Conservation (phyloP, 2,888 invertebrate genomes). For the Lordiphosa andalusiaca region DNA sequence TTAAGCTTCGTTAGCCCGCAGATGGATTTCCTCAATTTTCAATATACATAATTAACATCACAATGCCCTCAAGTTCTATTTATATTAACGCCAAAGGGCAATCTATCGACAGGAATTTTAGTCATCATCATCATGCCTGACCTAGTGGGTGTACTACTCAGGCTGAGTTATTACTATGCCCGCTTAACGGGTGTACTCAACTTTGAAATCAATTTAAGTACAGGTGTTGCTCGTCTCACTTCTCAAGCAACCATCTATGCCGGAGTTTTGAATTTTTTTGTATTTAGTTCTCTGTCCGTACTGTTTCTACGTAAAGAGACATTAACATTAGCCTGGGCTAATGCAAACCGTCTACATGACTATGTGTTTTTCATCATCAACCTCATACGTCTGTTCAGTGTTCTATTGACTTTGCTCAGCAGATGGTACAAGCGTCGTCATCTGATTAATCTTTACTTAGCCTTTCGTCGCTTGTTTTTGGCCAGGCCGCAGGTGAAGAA, state of each 20-base stretch:
- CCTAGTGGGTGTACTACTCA: background rate
- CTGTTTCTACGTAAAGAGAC: background rate
- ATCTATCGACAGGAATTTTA: background rate
- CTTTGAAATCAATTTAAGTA: slow-evolving; percentile 1
- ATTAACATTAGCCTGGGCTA: slow-evolving; percentile 5
- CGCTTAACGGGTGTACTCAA: slow-evolving; percentile 5
- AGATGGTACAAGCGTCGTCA: slow-evolving; percentile 42
- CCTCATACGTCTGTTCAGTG: background rate
- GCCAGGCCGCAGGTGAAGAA: slow-evolving; percentile 34
- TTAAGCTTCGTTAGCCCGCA: too few species aligned
- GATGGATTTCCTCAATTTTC: too few species aligned
- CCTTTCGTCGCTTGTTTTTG: slow-evolving; percentile 6
- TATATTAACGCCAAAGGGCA: too few species aligned
- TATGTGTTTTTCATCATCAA: slow-evolving; percentile 15
- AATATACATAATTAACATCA: too few species aligned
- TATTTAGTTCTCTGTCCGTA: background rate
- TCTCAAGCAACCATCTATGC: slow-evolving; percentile 4
- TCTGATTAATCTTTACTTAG: slow-evolving; percentile 21
- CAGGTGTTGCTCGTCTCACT: background rate
- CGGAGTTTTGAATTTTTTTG: background rate
- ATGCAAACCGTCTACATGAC: slow-evolving; percentile 13
- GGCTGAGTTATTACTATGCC: slow-evolving; percentile 3
- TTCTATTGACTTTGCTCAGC: slow-evolving; percentile 26
- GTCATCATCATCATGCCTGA: slow-evolving; percentile 1
- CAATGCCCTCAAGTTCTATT: too few species aligned